These are phyloP conservation scores for Phyllopteryx taeniolatus DNA, from an alignment of 2,113 vertebrate species.

Conservation along the genomic window DNA sequence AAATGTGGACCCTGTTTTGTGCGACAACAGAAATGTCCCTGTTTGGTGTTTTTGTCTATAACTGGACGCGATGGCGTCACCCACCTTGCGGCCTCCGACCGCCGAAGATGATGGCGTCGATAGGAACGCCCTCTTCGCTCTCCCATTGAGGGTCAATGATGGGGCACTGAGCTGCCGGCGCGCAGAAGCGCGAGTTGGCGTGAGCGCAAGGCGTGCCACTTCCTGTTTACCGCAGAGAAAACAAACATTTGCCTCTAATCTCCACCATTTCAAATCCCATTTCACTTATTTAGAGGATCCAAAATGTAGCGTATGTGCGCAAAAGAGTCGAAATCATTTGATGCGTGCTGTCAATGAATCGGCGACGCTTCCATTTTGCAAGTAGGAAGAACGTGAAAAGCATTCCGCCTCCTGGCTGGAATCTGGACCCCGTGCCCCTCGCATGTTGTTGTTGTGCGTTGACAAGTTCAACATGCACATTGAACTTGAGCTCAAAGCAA, in stretches of 20 bases:
- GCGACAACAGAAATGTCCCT: no score
- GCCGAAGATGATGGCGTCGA: conserved; percentile 93
- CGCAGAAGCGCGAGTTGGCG: conserved; percentile 95
- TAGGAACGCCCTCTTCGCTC: conserved; percentile 87
- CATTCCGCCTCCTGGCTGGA: background rate
- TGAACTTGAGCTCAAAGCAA: background rate
- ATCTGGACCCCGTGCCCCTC: background rate
- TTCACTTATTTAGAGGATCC: no score
- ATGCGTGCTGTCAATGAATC: background rate
- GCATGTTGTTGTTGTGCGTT: background rate
- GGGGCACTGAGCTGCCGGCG: conserved; percentile 90
- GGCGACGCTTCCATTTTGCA: background rate
- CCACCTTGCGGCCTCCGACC: conserved; percentile 90
- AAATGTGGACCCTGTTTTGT: no score
- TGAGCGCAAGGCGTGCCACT: conserved; percentile 78
- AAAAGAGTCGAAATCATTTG: no score
- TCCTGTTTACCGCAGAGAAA: conserved; percentile 55
- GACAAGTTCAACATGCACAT: conserved; percentile 3
- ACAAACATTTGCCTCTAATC: background rate
- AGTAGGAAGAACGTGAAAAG: background rate
- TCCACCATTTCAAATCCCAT: background rate
- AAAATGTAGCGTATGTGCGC: background rate
- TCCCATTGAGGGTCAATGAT: conserved; percentile 95
- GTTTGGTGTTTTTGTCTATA: no score
- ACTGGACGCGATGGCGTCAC: background rate